Conservation (phyloP, 1,140 invertebrate genomes). For the Stegodyphus dumicola region DNA sequence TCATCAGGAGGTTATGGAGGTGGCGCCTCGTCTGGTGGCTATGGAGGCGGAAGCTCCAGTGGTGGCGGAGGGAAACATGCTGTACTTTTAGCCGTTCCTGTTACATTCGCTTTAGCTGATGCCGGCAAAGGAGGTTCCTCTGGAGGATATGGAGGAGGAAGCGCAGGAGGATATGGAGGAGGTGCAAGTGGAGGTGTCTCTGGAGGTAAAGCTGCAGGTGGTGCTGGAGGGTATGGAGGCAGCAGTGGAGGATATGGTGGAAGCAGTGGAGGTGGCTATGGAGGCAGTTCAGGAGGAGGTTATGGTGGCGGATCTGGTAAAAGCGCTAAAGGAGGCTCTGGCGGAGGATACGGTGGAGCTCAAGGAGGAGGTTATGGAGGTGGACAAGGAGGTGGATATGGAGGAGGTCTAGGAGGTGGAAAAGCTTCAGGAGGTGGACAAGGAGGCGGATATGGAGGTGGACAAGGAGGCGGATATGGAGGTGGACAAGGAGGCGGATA, state of each 20-base stretch:
- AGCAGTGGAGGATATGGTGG: conserved; percentile 10
- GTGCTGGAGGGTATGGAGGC: not conserved
- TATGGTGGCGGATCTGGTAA: conserved; percentile 14
- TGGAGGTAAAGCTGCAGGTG: conserved; percentile 29
- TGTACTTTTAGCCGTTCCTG: conserved; percentile 58
- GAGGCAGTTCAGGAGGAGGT: conserved; percentile 16
- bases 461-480: not conserved
- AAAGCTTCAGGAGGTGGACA: conserved; percentile 5
- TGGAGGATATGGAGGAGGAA: conserved; percentile 40
- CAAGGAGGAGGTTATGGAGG: conserved; percentile 49
- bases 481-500: conserved; percentile 3
- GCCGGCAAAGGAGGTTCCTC: conserved; percentile 56
- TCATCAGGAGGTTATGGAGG: conserved; percentile 53
- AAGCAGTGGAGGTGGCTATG: conserved; percentile 20
- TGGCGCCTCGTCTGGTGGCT: conserved; percentile 46
- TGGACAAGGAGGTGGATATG: conserved; percentile 48
- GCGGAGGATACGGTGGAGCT: conserved; percentile 13
- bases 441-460: conserved; percentile 22
- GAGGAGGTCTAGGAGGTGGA: conserved; percentile 25
- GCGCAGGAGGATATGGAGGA: conserved; percentile 35
- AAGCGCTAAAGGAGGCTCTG: not conserved
- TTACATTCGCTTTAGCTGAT: conserved; percentile 42
- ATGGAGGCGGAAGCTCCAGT: conserved; percentile 47
- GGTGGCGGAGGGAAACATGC: conserved; percentile 57
- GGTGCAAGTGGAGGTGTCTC: not conserved